Conservation (phyloP, 2,113 vertebrate species). For the Petromus typicus region DNA sequence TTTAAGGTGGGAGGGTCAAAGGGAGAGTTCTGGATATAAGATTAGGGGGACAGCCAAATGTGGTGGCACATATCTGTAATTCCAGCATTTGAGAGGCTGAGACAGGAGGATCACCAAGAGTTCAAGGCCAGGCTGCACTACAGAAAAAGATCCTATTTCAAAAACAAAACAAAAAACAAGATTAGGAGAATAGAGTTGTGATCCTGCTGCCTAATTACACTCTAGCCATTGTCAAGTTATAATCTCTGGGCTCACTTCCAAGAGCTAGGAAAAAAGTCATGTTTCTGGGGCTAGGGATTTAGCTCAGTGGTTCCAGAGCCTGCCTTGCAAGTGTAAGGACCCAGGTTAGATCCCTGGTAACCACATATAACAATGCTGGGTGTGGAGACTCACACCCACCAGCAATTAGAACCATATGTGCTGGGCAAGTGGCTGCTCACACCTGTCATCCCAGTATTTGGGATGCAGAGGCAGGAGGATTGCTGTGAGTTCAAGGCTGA, state of each 20-base stretch:
- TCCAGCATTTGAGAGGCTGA: background rate
- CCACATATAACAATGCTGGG: no score
- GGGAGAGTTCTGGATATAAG: background rate
- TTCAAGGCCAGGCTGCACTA: background rate
- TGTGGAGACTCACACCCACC: no score
- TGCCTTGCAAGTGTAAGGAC: no score
- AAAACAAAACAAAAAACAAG: background rate
- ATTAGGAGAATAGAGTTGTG: background rate
- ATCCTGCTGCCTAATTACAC: background rate
- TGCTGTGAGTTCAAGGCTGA: no score
- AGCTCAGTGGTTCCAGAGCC: no score
- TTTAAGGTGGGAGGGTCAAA: background rate
- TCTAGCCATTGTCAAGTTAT: background rate
- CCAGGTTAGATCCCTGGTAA: no score
- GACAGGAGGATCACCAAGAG: background rate
- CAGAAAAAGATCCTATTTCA: background rate
- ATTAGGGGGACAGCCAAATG: background rate
- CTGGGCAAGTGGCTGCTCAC: no score
- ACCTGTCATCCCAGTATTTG: no score
- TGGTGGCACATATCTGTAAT: background rate
- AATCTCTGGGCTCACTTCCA: background rate
- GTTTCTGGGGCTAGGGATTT: no score
- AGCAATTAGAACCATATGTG: no score
- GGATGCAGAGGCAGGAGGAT: no score
- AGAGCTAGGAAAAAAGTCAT: background rate